Conservation (phyloP, 2,888 invertebrate genomes). For the Archips crataeganus region DNA sequence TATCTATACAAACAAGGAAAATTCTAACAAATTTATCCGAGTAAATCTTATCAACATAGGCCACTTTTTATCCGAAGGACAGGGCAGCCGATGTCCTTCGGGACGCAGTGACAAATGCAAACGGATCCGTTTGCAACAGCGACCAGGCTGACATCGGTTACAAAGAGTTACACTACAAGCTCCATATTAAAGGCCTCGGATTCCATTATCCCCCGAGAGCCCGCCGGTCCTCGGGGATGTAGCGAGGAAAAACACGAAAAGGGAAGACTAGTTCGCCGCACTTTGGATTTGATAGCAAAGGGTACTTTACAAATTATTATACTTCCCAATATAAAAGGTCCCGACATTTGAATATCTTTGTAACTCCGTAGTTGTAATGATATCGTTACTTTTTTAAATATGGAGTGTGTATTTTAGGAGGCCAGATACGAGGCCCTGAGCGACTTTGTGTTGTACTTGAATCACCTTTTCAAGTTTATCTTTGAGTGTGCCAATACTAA, state of each 20-base stretch:
- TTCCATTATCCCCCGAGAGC: slow-evolving; percentile 70
- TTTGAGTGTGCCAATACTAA: not conserved
- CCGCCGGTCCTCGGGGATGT: slow-evolving; percentile 63
- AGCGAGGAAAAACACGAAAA: slow-evolving; percentile 66
- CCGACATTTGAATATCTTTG: slow-evolving; percentile 40
- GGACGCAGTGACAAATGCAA: slow-evolving; percentile 34
- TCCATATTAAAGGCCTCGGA: slow-evolving; percentile 67
- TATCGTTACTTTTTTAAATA: slow-evolving; percentile 11
- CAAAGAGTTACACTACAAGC: slow-evolving; percentile 45
- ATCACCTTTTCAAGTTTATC: slow-evolving; percentile 1
- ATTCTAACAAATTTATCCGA: slow-evolving; percentile 9
- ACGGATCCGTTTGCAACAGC: slow-evolving; percentile 11
- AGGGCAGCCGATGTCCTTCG: slow-evolving; percentile 14
- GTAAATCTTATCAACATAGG: slow-evolving; percentile 7
- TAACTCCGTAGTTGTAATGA: slow-evolving; percentile 28
- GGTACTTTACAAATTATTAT: slow-evolving; percentile 53
- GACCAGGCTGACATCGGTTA: slow-evolving; percentile 9
- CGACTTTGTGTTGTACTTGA: slow-evolving; percentile 3
- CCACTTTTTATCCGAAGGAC: slow-evolving; percentile 7
- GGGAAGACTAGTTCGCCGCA: slow-evolving; percentile 46
- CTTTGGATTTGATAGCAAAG: slow-evolving; percentile 60
- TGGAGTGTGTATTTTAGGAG: not conserved
- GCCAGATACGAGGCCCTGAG: not conserved
- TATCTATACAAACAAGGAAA: not conserved
- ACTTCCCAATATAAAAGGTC: slow-evolving; percentile 42